Base-by-base conservation (phyloP, 53 echinoderm and acorn worm species). In the Actinopyga echinites region DNA sequence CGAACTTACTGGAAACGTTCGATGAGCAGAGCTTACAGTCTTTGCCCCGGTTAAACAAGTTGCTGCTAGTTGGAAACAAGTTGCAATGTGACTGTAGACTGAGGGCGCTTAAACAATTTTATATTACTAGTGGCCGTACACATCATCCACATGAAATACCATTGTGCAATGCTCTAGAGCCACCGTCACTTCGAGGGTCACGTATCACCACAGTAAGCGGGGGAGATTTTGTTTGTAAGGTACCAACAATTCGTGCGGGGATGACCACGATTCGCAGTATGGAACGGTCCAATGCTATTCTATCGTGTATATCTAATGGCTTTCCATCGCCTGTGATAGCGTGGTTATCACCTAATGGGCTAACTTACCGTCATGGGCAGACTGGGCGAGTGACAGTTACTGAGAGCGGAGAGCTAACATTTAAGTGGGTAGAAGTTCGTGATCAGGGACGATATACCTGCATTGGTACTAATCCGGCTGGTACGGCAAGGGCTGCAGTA, bases 41-140 rank as follows among this genome's bases (percentile, higher is more conserved):
- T 31, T 64, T 93, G 79, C 93, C 91, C 0, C 21, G 42, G 19
- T 56, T 95, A 59, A 89, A 75, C 30, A 89, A 89, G 49, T 65
- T 95, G 4, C 71, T 82, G 13, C 86, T 95, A 4, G 65, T 83
- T 3, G 85, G 87, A 20, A 95, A 95, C 53, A 90, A 86, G 21
- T 64, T 95, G 1, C 91, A 93, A 31, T 95, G 95, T 61, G 95
- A 95, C 38, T 95, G 95, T 42, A 91, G 95, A 4, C 54, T 91
- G 53, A 4, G 30, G 20, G 35, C 64, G 28, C 73, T 93, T 8
- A 81, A 85, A 20, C 85, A 93, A 34, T 93, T 86, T 75, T 95
- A 86, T 64, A 87, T 93, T 24, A 55, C 83, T 28, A 83, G 83
- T 30, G 75, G 85, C 20, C 83, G 79, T 24, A 61, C 87, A 21